phyloP scores from a whole-genome alignment of 2,113 vertebrate species.

The Morone chrysops region DNA sequence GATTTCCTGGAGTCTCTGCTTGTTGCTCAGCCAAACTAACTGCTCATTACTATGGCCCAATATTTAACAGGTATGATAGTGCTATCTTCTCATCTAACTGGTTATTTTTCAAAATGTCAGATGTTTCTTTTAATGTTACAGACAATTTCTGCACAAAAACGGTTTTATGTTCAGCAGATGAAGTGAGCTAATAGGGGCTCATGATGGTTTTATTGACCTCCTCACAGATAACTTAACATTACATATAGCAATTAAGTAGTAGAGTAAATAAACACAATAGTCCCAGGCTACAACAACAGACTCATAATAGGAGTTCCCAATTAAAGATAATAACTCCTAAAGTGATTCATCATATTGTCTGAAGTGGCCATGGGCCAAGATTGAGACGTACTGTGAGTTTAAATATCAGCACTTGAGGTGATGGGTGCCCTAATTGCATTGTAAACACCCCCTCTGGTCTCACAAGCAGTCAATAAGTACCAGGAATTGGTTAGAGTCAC shows the following conservation, averaged over 20 bases:
- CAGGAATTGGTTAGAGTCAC: neutral
- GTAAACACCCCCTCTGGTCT: neutral
- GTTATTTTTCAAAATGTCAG: neutral
- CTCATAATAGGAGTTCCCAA: neutral
- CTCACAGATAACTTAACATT: conserved; percentile 5
- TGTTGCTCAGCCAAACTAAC: neutral
- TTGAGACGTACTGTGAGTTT: conserved; percentile 28
- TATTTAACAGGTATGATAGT: neutral
- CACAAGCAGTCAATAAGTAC: conserved; percentile 1
- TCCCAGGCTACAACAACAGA: neutral
- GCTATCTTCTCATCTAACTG: neutral
- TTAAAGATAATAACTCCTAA: conserved; percentile 12
- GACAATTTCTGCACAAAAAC: neutral
- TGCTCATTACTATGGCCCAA: neutral
- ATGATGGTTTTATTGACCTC: neutral
- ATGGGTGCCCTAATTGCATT: neutral
- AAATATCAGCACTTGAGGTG: conserved; percentile 15
- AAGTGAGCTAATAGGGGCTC: neutral
- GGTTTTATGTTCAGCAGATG: neutral
- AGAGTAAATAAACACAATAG: conserved; percentile 6
- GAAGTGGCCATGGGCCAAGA: conserved; percentile 4
- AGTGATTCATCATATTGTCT: conserved; percentile 41
- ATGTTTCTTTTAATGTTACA: neutral
- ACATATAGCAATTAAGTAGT: conserved; percentile 8
- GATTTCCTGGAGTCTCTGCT: neutral